Evolutionary conservation across 2,113 vertebrate species (phyloP).

Genomic region (Myotis yumanensis): DNA sequence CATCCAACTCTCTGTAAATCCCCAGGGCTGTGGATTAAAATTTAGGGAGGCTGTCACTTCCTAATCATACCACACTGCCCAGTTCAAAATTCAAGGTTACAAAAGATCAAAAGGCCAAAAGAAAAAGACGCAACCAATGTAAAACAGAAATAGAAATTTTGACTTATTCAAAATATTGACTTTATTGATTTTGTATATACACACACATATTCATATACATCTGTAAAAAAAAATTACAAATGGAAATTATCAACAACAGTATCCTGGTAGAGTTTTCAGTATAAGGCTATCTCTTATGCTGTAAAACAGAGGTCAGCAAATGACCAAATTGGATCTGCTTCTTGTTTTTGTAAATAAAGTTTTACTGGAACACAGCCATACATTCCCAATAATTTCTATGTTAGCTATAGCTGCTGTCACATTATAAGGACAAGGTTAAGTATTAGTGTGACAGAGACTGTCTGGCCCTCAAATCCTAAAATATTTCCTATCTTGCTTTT

Average conservation of each 20-base stretch:
- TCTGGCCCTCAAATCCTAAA: neutral
- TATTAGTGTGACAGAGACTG: neutral
- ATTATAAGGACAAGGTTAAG: neutral
- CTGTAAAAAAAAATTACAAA: neutral
- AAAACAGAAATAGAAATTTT: neutral
- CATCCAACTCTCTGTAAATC: neutral
- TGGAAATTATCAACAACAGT: neutral
- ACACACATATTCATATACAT: neutral
- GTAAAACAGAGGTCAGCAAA: neutral
- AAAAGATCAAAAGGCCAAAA: neutral
- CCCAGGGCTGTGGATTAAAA: neutral
- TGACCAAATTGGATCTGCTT: neutral
- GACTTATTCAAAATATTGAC: neutral
- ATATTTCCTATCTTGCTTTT: neutral
- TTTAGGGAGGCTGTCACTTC: neutral
- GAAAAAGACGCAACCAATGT: neutral
- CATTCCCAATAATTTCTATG: neutral
- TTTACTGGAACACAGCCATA: neutral
- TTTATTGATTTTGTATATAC: neutral
- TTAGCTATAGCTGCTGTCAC: neutral
- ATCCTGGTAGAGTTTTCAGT: neutral
- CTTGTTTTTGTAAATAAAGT: constrained; percentile 5
- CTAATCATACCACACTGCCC: neutral
- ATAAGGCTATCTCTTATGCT: neutral
- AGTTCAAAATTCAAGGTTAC: neutral